phyloP scores from a whole-genome alignment of 2,113 vertebrate genomes.

The Hippocampus mohnikei region DNA sequence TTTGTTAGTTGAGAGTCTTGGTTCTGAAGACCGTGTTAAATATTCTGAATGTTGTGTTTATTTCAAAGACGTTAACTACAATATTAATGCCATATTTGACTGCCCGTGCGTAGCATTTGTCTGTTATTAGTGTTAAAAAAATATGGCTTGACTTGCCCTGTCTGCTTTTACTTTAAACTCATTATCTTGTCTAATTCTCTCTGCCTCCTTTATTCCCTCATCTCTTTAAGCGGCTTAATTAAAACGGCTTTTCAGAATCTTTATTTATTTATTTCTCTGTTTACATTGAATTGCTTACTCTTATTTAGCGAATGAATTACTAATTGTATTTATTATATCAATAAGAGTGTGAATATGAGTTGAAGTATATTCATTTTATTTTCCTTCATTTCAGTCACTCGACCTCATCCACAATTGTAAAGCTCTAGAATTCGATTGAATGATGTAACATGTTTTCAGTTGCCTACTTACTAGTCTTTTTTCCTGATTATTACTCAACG shows the following conservation, averaged over 20 bases:
- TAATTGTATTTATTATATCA: conserved; percentile 30
- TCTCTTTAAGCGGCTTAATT: conserved; percentile 73
- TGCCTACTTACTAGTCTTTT: conserved; percentile 22
- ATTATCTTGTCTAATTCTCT: conserved; percentile 72
- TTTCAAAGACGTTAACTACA: conserved; percentile 67
- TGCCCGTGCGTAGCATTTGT: conserved; percentile 44
- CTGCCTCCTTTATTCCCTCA: conserved; percentile 64
- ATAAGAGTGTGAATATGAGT: conserved; percentile 23
- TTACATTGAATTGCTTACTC: conserved; percentile 32
- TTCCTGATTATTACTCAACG: conserved; percentile 19
- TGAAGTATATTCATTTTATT: conserved; percentile 18
- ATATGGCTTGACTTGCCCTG: conserved; percentile 48
- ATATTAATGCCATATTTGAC: conserved; percentile 62
- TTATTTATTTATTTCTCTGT: conserved; percentile 53
- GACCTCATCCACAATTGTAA: conserved; percentile 14
- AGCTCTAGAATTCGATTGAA: not conserved
- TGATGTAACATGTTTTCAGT: conserved; percentile 7
- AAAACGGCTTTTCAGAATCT: conserved; percentile 57
- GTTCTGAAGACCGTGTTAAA: conserved; percentile 46
- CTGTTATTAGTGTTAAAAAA: conserved; percentile 60
- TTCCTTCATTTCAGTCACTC: conserved; percentile 8
- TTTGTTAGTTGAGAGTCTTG: conserved; percentile 28
- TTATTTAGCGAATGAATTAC: conserved; percentile 41
- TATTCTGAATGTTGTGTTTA: conserved; percentile 54
- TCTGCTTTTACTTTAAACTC: conserved; percentile 65